Evolutionary conservation across 2,797 vertebrate species (phyloP), one percentile per base, ranked within the genome.

Genomic region (Spea hammondii): DNA sequence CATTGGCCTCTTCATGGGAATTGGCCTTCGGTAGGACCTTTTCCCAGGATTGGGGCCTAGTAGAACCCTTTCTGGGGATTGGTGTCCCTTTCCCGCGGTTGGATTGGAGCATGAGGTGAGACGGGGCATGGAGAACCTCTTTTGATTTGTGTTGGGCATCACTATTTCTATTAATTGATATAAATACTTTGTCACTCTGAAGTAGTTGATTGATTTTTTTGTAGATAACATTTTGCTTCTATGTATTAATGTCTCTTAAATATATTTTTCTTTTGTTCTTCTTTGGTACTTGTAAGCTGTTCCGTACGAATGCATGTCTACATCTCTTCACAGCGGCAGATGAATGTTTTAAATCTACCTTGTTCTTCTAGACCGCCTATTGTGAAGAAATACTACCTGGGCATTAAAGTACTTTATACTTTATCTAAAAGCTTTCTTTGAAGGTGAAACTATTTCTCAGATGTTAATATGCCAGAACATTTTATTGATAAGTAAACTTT

Each of bases 371-470:
- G 72, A 46, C 79, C 74, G 3, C 74, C 74, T 14, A 48, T 51
- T 76, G 79, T 67, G 68, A 67, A 32, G 6, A 60, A 50, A 70
- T 14, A 51, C 66, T 71, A 59, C 68, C 67, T 70, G 67, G 51
- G 47, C 45, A 76, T 80, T 59, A 80, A 72, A 62, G 12, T 50
- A 13, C 48, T 48, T 65, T 65, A 57, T 44, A 46, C 17, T 54
- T 60, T n/a, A 65, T 70, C 68, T 75, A 70, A 79, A 70, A 75
- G 72, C 72, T 70, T 79, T 49, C 12, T 62, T 65, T 75, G 45
- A 71, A 74, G 54, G 71, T 69, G 44, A 79, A 80, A 57, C 73
- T 51, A 71, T 71, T 76, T 76, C 12, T 12, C 6, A 66, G 17
- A 4, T 6, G 10, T 32, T 7, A 45, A 57, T 75, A 50, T 75